Percentiles rank a stretch among this genome's conserved stretches.
phyloP scores from a whole-genome alignment of 2,797 vertebrate species.

The Paguma larvata region DNA sequence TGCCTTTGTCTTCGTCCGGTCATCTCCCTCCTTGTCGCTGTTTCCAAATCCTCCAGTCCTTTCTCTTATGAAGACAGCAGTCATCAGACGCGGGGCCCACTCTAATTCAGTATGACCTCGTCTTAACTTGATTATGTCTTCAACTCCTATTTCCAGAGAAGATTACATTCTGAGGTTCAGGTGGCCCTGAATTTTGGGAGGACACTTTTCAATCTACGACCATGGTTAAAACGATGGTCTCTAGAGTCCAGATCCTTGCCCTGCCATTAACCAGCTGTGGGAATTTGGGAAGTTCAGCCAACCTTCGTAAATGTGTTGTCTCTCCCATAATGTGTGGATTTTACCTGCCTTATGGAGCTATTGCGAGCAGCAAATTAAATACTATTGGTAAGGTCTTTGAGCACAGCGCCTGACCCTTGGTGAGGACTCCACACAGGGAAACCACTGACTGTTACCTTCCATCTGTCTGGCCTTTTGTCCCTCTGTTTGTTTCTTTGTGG shows the following conservation, averaged over 20 bases:
- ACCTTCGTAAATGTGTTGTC: neutral
- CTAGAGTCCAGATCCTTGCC: neutral
- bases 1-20: neutral
- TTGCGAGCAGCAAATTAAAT: neutral
- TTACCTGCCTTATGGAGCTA: neutral
- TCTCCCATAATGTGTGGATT: neutral
- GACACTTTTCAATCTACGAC: neutral
- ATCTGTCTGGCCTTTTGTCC: neutral
- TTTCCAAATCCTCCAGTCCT: neutral
- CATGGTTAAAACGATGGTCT: neutral
- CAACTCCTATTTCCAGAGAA: neutral
- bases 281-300: neutral
- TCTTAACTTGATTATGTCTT: neutral
- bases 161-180: neutral
- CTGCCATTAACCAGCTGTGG: neutral
- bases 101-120: neutral
- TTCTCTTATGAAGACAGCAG: neutral
- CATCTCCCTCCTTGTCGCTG: neutral
- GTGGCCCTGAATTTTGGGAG: neutral
- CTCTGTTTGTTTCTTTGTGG: neutral
- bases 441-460: neutral
- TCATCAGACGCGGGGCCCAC: neutral
- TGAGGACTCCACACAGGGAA: neutral
- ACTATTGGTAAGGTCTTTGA: neutral
- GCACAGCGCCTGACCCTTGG: neutral